Base-by-base conservation (phyloP, 2,888 invertebrate species). In the Oithona nana region DNA sequence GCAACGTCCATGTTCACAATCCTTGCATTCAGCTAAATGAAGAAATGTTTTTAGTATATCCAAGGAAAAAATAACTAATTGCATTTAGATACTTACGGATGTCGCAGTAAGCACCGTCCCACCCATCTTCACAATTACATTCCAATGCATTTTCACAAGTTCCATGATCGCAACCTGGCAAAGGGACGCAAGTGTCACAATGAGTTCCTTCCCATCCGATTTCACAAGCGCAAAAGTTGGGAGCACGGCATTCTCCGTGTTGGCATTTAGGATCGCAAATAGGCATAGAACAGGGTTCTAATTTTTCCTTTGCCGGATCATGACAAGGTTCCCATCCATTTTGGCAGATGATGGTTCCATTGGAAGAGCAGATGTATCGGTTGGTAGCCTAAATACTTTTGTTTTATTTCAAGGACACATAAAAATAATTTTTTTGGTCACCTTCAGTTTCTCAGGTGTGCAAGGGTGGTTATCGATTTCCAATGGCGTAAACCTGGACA, bases 161-260 rank as follows among this genome's bases (percentile, higher is more conserved):
- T 20, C 54, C 54, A 54, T 54, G 54, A 54, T 24, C 54, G 54
- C 54, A 54, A 3, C 54, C 54, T 20, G 54, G 54, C 8, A 54
- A 26, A 54, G 54, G 54, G 13, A 54, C 26, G 54, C 54, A 54
- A 2, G 54, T 54, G 20, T 54, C 54, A 26, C 54, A 54, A 20
- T 24, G 16, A 26, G 22, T 16, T 3, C 54, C 54, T 54, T 54
- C 54, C 54, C 54, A 54, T 20, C 54, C 54, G 24, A 54, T 26
- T 26, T 54, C 26, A 26, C 54, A 54, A 26, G 54, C 54, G 24
- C 54, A 54, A 20, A 24, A 20, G 11, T 54, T 26, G 54, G 54
- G 54, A 16, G 24, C 3, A 3, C 22, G 13, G 54, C 54, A 54
- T 54, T 54, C 54, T 16, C 54, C 54, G 54, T 54, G 54, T 2